These are phyloP conservation scores for Sapayoa aenigma DNA, from an alignment of 2,113 vertebrate species.

Conservation along the genomic window DNA sequence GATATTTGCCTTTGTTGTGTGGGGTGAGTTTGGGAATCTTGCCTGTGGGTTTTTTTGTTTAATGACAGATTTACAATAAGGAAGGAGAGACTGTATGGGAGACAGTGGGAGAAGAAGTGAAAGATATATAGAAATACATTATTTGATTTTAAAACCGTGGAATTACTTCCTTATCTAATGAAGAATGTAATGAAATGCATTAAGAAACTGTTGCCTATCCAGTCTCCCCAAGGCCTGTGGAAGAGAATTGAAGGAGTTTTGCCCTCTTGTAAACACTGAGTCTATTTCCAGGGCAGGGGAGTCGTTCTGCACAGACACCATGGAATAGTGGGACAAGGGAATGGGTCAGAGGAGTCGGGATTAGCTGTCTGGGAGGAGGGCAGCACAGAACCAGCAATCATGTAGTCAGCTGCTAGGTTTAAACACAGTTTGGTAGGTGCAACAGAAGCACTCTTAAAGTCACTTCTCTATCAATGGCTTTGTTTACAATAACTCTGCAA, in stretches of 20 bases:
- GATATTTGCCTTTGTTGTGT: neutral
- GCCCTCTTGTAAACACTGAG: neutral
- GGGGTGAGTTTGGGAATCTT: neutral
- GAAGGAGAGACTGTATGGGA: neutral
- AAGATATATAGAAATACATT: slow-evolving; percentile 10
- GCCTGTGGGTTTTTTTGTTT: neutral
- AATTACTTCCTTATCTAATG: neutral
- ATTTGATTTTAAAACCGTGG: neutral
- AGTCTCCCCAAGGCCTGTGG: neutral
- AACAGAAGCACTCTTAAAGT: neutral
- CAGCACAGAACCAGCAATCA: neutral
- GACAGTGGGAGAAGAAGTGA: slow-evolving; percentile 16
- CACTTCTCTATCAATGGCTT: neutral
- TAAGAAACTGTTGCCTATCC: neutral
- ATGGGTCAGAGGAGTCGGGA: neutral
- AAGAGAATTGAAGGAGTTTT: neutral
- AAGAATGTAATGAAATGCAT: neutral
- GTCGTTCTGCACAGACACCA: neutral
- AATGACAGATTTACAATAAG: slow-evolving; percentile 11
- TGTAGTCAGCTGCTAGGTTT: neutral
- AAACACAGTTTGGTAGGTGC: neutral
- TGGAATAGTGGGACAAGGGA: neutral
- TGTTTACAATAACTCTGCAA: neutral
- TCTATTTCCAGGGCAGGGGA: neutral
- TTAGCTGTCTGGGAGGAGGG: neutral